phyloP scores from a whole-genome alignment of 1,140 invertebrate species.

The Metaphire vulgaris region DNA sequence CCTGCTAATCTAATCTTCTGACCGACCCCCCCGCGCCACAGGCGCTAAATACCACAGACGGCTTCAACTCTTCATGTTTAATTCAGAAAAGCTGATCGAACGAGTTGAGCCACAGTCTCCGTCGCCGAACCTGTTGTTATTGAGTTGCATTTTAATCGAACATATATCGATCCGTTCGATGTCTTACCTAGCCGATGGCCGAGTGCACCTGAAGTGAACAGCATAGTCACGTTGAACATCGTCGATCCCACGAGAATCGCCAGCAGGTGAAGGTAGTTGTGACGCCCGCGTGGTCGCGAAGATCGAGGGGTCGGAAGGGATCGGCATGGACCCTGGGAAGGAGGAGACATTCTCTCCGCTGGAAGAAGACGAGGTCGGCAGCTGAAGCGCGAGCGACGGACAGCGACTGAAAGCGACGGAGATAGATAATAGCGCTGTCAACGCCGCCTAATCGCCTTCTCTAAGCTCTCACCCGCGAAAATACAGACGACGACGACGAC shows the following conservation, averaged over 20 bases:
- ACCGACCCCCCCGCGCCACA: too few species aligned
- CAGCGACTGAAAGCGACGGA: not conserved
- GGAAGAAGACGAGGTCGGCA: not conserved
- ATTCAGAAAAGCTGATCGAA: too few species aligned
- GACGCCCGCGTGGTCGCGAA: not conserved
- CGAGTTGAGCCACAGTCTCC: too few species aligned
- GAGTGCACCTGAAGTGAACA: constrained; percentile 27
- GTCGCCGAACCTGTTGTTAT: too few species aligned
- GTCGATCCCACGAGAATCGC: constrained; percentile 16
- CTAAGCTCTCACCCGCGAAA: too few species aligned
- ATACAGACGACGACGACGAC: too few species aligned
- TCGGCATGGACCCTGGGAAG: not conserved
- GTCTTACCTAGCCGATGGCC: constrained; percentile 22
- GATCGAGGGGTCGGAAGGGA: not conserved
- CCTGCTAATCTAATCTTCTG: too few species aligned
- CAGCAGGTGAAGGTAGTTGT: constrained; percentile 20
- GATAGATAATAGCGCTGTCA: not conserved
- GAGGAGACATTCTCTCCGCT: not conserved
- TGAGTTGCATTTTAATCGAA: too few species aligned
- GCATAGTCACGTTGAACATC: constrained; percentile 24
- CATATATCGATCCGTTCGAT: too few species aligned
- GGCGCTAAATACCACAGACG: too few species aligned
- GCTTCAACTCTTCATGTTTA: too few species aligned
- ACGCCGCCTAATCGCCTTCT: not conserved
- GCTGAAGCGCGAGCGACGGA: not conserved